Evolutionary conservation across 2,113 vertebrate species (phyloP).

Genomic region (Daboia siamensis): DNA sequence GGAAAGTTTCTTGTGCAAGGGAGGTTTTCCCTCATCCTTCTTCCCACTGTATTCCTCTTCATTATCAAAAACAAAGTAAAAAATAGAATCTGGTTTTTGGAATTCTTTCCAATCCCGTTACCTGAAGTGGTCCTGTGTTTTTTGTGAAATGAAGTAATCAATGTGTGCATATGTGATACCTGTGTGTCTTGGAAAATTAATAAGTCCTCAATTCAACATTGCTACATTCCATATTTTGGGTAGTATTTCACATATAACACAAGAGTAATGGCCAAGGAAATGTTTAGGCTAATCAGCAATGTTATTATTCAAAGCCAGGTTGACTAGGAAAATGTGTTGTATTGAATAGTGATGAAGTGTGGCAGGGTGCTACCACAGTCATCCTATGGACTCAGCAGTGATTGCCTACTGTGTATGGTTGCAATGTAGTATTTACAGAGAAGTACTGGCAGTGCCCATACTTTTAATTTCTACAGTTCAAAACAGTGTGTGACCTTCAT

Average conservation of each 20-base stretch:
- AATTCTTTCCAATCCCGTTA: not conserved
- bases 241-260: not conserved
- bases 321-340: not conserved
- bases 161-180: not conserved
- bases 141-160: not conserved
- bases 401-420: not conserved
- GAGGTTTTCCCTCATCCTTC: not conserved
- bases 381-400: not conserved
- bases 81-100: not conserved
- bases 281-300: not conserved
- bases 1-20: not conserved
- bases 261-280: not conserved
- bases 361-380: not conserved
- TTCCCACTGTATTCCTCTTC: not conserved
- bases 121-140: not conserved
- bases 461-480: not conserved
- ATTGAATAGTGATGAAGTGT: not conserved
- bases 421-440: not conserved
- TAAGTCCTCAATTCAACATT: not conserved
- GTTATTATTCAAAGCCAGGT: not conserved
- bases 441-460: not conserved
- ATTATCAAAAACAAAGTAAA: not conserved
- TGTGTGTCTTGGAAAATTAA: not conserved
- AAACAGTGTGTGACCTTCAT: not conserved
- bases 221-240: not conserved